Percentiles rank a stretch among this genome's conserved stretches.
These are phyloP conservation scores for Crossaster papposus DNA, from an alignment of 53 echinoderm and acorn worm species.

Conservation along the genomic window DNA sequence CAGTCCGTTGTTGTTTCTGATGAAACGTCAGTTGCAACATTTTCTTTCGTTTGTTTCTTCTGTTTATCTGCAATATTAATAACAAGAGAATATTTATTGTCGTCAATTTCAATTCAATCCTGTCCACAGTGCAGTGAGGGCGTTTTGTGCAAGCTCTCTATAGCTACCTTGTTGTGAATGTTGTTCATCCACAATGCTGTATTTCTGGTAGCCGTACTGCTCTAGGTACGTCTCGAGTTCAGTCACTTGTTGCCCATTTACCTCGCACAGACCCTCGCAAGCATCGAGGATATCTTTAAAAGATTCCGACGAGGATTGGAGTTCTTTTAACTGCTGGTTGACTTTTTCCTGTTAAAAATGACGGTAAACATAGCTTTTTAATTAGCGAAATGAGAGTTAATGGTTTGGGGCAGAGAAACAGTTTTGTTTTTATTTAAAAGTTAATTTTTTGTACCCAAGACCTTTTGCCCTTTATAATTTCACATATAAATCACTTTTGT, in stretches of 20 bases:
- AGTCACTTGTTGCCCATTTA: constrained; percentile 43
- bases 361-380: no score
- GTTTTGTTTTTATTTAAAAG: no score
- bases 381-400: background rate
- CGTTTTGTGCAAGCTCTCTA: no score
- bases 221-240: constrained; percentile 59
- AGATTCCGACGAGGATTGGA: constrained; percentile 18
- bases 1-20: background rate
- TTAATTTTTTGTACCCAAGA: no score
- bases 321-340: constrained; percentile 12
- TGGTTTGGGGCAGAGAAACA: background rate
- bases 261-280: constrained; percentile 59
- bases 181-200: constrained; percentile 10
- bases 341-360: constrained; percentile 39
- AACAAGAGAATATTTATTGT: background rate
- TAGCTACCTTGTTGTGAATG: constrained; percentile 22
- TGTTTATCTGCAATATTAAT: background rate
- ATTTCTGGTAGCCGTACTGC: constrained; percentile 68
- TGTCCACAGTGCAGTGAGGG: no score
- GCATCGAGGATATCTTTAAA: constrained; percentile 55
- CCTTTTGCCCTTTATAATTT: no score
- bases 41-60: constrained; percentile 1
- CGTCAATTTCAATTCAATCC: background rate
- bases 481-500: no score
- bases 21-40: background rate